Percentiles rank a stretch among this genome's conserved stretches.
These are phyloP conservation scores for Acronicta leporina DNA, from an alignment of 2,888 invertebrate species.

Conservation along the genomic window DNA sequence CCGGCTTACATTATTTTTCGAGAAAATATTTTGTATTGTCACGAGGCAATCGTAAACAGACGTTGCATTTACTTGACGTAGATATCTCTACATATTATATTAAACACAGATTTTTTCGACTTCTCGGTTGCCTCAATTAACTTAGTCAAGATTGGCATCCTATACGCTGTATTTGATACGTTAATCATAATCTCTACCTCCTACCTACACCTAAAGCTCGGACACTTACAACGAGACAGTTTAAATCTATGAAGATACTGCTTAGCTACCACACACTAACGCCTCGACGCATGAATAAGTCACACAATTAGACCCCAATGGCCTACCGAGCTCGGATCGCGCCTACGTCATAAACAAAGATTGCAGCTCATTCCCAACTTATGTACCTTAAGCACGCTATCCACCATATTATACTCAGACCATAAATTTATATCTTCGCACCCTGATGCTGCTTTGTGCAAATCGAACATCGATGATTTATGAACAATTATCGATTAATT, in stretches of 20 bases:
- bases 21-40: too few species aligned
- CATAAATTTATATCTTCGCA: constrained; percentile 87
- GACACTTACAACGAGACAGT: constrained; percentile 38
- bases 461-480: constrained; percentile 88
- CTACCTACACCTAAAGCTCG: constrained; percentile 18
- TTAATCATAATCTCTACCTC: constrained; percentile 9
- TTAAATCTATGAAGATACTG: constrained; percentile 26
- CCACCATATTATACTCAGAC: constrained; percentile 75
- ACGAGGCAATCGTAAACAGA: too few species aligned
- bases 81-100: too few species aligned
- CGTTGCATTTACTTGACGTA: too few species aligned
- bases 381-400: constrained; percentile 84
- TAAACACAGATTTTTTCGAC: too few species aligned
- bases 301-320: constrained; percentile 74
- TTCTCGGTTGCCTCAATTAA: too few species aligned
- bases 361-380: constrained; percentile 76
- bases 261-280: constrained; percentile 36
- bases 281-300: constrained; percentile 66
- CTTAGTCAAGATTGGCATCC: too few species aligned
- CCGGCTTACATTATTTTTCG: too few species aligned
- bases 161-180: too few species aligned
- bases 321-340: constrained; percentile 61
- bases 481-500: constrained; percentile 89
- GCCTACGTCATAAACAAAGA: constrained; percentile 81
- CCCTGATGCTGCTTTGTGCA: constrained; percentile 86